Conservation (phyloP, 92 coral and sea anemone species). For the Epizoanthus stellaris region DNA sequence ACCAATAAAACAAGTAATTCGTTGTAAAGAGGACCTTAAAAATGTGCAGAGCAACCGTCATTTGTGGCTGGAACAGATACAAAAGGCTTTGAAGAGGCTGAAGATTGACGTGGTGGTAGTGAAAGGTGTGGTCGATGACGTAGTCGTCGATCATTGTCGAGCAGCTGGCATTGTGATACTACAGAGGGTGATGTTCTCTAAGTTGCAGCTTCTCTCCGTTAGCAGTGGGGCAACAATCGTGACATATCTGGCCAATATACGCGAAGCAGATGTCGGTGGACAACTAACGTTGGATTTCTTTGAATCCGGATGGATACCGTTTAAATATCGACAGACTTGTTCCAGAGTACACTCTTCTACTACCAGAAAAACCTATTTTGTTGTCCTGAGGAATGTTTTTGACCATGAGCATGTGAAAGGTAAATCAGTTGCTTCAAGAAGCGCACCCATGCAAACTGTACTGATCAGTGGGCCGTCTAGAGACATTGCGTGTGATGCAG, state of each 20-base stretch:
- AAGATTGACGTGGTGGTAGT: slow-evolving; percentile 69
- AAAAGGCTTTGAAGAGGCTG: slow-evolving; percentile 36
- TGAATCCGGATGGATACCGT: slow-evolving; percentile 39
- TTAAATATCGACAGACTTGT: slow-evolving; percentile 2
- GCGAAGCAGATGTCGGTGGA: slow-evolving; percentile 69
- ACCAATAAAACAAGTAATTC: slow-evolving; percentile 53
- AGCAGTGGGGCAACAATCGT: slow-evolving; percentile 64
- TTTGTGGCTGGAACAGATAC: slow-evolving; percentile 67
- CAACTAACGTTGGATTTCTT: slow-evolving; percentile 53
- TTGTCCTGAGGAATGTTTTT: slow-evolving; percentile 21
- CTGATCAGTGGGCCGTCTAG: slow-evolving; percentile 77
- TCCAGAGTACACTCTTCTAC: slow-evolving; percentile 8
- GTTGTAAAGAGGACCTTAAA: slow-evolving; percentile 16
- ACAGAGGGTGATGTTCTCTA: slow-evolving; percentile 51
- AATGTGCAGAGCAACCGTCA: slow-evolving; percentile 25
- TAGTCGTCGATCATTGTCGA: slow-evolving; percentile 66
- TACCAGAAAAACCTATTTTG: slow-evolving; percentile 15
- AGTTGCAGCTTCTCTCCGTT: slow-evolving; percentile 75
- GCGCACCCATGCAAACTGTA: slow-evolving; percentile 67
- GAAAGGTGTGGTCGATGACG: slow-evolving; percentile 76
- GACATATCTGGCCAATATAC: slow-evolving; percentile 74
- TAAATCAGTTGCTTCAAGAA: slow-evolving; percentile 24
- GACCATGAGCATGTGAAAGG: slow-evolving; percentile 17
- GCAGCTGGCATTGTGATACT: slow-evolving; percentile 64
- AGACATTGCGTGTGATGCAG: slow-evolving; percentile 76